phyloP scores from a whole-genome alignment of 2,888 invertebrate genomes.

The Nebria salina region DNA sequence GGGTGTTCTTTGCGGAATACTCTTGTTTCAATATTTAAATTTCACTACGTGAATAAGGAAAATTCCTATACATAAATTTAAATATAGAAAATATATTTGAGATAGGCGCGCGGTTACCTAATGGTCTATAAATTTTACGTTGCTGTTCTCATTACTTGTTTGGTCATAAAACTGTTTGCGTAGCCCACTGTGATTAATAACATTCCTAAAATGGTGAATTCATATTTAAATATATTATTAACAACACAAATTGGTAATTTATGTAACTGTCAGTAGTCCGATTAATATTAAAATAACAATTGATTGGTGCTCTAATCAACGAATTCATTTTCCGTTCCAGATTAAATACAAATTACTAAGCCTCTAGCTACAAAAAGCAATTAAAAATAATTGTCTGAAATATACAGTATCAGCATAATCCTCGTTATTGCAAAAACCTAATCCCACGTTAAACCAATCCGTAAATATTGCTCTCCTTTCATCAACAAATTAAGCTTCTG shows the following conservation, averaged over 20 bases:
- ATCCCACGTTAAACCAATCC: conserved; percentile 16
- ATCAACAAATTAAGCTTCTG: neutral
- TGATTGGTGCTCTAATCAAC: neutral
- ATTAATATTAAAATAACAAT: neutral
- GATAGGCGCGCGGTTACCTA: conserved; percentile 34
- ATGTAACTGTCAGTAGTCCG: neutral
- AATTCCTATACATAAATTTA: conserved; percentile 42
- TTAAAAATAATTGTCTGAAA: conserved; percentile 30
- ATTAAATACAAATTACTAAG: conserved; percentile 21
- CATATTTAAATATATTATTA: neutral
- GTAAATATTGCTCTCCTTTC: conserved; percentile 16
- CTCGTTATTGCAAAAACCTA: conserved; percentile 30
- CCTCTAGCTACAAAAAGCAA: conserved; percentile 3
- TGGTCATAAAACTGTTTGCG: conserved; percentile 34
- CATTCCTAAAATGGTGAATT: conserved; percentile 19
- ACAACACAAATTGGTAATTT: neutral
- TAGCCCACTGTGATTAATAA: conserved; percentile 36
- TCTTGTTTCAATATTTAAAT: conserved; percentile 29
- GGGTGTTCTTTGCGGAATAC: conserved; percentile 25
- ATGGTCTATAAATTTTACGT: conserved; percentile 41
- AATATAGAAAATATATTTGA: conserved; percentile 44
- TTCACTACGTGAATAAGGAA: conserved; percentile 6
- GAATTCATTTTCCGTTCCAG: conserved; percentile 14
- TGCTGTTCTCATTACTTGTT: conserved; percentile 40
- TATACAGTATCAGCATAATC: conserved; percentile 21